Conservation (phyloP, 1,140 invertebrate species). For the Myzus persicae region DNA sequence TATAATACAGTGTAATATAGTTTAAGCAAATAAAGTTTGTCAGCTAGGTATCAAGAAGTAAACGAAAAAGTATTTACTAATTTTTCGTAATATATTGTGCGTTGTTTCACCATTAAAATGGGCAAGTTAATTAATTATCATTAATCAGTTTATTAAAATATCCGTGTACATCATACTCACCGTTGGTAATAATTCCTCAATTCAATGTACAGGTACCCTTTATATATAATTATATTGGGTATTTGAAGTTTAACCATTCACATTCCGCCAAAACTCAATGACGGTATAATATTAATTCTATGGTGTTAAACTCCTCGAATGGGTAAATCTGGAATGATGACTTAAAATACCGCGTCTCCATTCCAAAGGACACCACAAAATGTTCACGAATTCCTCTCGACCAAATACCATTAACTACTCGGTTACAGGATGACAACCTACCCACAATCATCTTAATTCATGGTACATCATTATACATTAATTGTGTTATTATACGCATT, state of each 20-base stretch:
- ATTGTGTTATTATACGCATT: neutral
- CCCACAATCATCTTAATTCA: constrained; percentile 35
- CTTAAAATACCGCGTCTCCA: constrained; percentile 48
- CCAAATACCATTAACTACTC: constrained; percentile 42
- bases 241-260: neutral
- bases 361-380: constrained; percentile 46
- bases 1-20: neutral
- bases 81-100: neutral
- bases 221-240: neutral
- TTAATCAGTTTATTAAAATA: neutral
- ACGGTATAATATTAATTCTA: constrained; percentile 9
- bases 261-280: constrained; percentile 8
- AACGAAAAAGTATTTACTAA: neutral
- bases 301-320: neutral
- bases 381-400: constrained; percentile 35
- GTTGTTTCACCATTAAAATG: neutral
- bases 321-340: constrained; percentile 45
- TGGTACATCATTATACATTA: constrained; percentile 33
- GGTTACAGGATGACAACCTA: constrained; percentile 11
- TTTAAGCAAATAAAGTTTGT: neutral
- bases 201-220: neutral
- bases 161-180: neutral
- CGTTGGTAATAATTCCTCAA: neutral
- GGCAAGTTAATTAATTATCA: neutral
- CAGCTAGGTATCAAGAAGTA: neutral